Evolutionary conservation across 2,797 vertebrate species (phyloP), one percentile per base, ranked within the genome.

Genomic region (Bradypodion pumilum): DNA sequence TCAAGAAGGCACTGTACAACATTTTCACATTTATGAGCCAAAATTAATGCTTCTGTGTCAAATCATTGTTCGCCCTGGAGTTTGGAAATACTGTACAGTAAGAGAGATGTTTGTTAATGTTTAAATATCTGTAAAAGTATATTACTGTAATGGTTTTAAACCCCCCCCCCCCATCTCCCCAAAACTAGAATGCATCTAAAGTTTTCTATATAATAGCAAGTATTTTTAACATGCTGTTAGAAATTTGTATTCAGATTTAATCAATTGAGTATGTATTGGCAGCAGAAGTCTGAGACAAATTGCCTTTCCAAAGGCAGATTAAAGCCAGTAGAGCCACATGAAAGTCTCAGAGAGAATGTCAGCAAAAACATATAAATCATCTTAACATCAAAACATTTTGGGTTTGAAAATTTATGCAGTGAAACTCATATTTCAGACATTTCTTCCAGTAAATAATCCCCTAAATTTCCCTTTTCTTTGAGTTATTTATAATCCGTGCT

Each of bases 221-320:
- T 8, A 75, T 59, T 56, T 49, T 82, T 74, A 75, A 78, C 75
- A 5, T 85, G 83, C 78, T 78, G 7, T 84, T 90, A 66, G 52
- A 82, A 76, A 93, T 86, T 27, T 59, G 74, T 65, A 85, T 83
- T 91, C 84, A 79, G 81, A 90, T 80, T 85, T 92, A 86, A 83
- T 66, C 35, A 44, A 60, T 44, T 81, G 78, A 84, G 88, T 89
- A 81, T 81, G n/a, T 9, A 84, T 16, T 86, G 83, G 74, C 79
- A 85, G 75, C 66, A 78, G 74, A 63, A 78, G 35, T 52, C 52
- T n/a, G 27, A 25, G 73, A 78, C 59, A 84, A 83, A 69, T 74
- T 79, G 87, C 42, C 87, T 91, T 91, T 90, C 70, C 52, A 89
- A 65, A 77, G n/a, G 29, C 89, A 90, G 83, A 27, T 60, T 83